Evolutionary conservation across 2,888 invertebrate genomes (phyloP).

Genomic region (Bibio marci): DNA sequence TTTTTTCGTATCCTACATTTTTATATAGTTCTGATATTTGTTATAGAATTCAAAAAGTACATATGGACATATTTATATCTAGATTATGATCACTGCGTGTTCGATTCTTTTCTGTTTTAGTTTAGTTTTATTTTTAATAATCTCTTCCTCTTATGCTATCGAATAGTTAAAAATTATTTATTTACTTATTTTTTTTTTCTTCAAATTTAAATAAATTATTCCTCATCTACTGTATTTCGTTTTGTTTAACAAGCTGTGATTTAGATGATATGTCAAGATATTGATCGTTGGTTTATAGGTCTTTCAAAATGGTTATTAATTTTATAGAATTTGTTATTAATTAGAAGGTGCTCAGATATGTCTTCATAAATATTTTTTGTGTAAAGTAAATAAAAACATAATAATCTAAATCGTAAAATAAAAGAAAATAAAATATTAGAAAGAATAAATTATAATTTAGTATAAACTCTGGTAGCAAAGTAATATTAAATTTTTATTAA

Average conservation of each 20-base stretch:
- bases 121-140: not conserved
- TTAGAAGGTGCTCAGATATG: not conserved
- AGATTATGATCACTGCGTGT: conserved; percentile 1
- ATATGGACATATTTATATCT: not conserved
- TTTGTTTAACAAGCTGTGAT: conserved; percentile 3
- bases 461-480: no score
- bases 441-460: no score
- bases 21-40: no score
- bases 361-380: no score
- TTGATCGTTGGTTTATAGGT: conserved; percentile 1
- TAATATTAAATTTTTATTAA: no score
- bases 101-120: not conserved
- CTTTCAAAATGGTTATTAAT: not conserved
- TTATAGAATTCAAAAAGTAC: conserved; percentile 2
- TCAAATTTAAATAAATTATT: conserved; percentile 3
- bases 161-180: no score
- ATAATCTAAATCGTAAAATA: no score
- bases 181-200: no score
- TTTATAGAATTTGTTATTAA: conserved; percentile 2
- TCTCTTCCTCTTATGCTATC: no score
- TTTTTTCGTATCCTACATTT: no score
- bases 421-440: no score
- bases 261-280: conserved; percentile 3
- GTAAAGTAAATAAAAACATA: no score
- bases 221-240: conserved; percentile 2